Base-by-base conservation (phyloP, 2,113 vertebrate genomes). In the Ammodramus savannarum region DNA sequence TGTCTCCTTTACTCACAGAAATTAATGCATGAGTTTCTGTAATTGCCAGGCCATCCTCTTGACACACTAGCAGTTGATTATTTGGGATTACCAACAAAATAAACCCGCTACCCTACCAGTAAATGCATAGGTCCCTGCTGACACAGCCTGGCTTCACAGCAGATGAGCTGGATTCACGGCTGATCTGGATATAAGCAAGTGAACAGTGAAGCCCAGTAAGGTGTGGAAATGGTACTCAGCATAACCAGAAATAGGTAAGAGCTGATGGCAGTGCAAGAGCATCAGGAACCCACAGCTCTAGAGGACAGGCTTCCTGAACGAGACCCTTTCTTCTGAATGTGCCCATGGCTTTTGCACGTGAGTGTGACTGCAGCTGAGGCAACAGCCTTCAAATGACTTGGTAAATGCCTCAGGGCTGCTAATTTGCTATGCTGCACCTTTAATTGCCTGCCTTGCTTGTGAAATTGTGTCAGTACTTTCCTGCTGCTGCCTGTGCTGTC, bases 331-430 rank as follows among this genome's bases (percentile, higher is more conserved):
- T 92, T 92, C 83, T 95, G 85, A 43, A 84, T 93, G 87, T 95
- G 93, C 91, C 93, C 82, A 95, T 94, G 95, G 74, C 79, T 94
- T 95, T 96, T 96, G 68, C 96, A 85, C 31, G 13, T 97, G 91
- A 41, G 65, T 83, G 68, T 72, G 62, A 76, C 95, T 95, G 92
- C 86, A 38, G 63, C 18, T 83, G 79, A 84, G 59, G 59, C 95
- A 91, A 92, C 82, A 81, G 73, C 39, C 83, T 62, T 97, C 65
- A 82, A 75, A 57, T 55, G 36, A 92, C 84, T 88, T 80, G 59
- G 62, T 72, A 84, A 95, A 95, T 91, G 57, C 68, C 91, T 96
- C 21, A 25, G 68, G 58, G 79, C 79, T 96, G 55, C 87, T 87
- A 87, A 81, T 91, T 72, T 82, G 84, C 95, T 95, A 59, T 82